These are phyloP conservation scores for Unio delphinus DNA, from an alignment of 2,888 invertebrate genomes.

Conservation along the genomic window DNA sequence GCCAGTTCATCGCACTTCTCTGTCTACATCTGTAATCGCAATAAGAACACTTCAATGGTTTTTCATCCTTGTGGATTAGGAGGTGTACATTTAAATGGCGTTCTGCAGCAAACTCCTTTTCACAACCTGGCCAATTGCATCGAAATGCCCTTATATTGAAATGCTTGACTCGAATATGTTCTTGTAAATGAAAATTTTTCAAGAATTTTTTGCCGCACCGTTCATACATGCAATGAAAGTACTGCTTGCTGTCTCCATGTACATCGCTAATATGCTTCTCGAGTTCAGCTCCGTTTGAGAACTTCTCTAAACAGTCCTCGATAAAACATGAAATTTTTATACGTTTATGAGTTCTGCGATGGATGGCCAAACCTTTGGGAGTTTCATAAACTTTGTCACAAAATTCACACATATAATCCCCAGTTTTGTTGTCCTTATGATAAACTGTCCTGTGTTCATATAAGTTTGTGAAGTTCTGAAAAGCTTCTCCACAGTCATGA, in stretches of 20 bases:
- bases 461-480: slow-evolving; percentile 40
- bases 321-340: slow-evolving; percentile 28
- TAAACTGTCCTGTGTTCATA: slow-evolving; percentile 40
- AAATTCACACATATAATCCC: slow-evolving; percentile 32
- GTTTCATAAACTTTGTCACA: slow-evolving; percentile 36
- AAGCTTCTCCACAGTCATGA: slow-evolving; percentile 45
- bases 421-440: slow-evolving; percentile 30
- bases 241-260: slow-evolving; percentile 35
- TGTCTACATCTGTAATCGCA: slow-evolving; percentile 63
- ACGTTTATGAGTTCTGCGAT: slow-evolving; percentile 39
- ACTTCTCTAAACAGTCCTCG: slow-evolving; percentile 29
- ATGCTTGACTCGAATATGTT: slow-evolving; percentile 55
- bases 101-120: slow-evolving; percentile 51
- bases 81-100: slow-evolving; percentile 56
- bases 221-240: slow-evolving; percentile 46
- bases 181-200: slow-evolving; percentile 49
- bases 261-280: slow-evolving; percentile 36
- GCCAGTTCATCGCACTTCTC: slow-evolving; percentile 62
- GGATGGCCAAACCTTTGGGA: slow-evolving; percentile 35
- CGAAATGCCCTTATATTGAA: slow-evolving; percentile 45
- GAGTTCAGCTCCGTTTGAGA: slow-evolving; percentile 29
- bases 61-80: slow-evolving; percentile 57
- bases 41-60: slow-evolving; percentile 59
- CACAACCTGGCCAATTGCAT: slow-evolving; percentile 52
- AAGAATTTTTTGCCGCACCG: slow-evolving; percentile 48